Base-by-base conservation (phyloP, 2,113 vertebrate species). In the Petromus typicus region DNA sequence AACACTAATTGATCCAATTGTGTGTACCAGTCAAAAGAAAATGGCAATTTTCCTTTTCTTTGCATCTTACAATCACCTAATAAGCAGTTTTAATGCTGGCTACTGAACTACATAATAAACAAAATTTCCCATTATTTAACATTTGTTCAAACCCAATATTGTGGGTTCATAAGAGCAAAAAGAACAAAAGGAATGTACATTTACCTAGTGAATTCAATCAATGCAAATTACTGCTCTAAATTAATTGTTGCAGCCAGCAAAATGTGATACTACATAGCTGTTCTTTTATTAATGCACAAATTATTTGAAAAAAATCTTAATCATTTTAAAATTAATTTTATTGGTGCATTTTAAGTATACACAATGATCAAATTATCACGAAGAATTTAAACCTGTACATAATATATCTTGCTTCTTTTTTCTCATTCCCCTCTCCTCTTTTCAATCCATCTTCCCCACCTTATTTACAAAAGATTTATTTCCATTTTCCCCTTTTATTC, bases 71-170 rank as follows among this genome's bases (percentile, higher is more conserved):
- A 96, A 66, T 94, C 91, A 90, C 79, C 83, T 96, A 93, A 95
- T 92, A 93, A 92, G 79, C 37, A 87, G 86, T 32, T 40, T 12
- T 87, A 89, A 94, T 48, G 14, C 45, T 91, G 54, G 75, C 45
- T 92, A 85, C 45, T 95, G 69, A 91, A 86, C 94, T 92, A 89
- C 34, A 95, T 79, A 92, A 94, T 89, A 92, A 97, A 92, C 83
- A 96, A 92, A 91, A 91, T 78, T 91, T 95, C 34, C 69, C 86
- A 78, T 92, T 69, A 94, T 92, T 95, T 96, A 93, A 57, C 66
- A 63, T 66, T 82, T 96, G 54, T 91, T 94, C 91, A 92, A 93
- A 82, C 45, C 94, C 95, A 81, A 59, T 92, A n/a, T 27, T 95
- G 18, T 67, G 40, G 32, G 40, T 94, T 63, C 83, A 92, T 4